Evolutionary conservation across 2,113 vertebrate species (phyloP), one percentile per base, ranked within the genome.

Genomic region (Hipposideros armiger): DNA sequence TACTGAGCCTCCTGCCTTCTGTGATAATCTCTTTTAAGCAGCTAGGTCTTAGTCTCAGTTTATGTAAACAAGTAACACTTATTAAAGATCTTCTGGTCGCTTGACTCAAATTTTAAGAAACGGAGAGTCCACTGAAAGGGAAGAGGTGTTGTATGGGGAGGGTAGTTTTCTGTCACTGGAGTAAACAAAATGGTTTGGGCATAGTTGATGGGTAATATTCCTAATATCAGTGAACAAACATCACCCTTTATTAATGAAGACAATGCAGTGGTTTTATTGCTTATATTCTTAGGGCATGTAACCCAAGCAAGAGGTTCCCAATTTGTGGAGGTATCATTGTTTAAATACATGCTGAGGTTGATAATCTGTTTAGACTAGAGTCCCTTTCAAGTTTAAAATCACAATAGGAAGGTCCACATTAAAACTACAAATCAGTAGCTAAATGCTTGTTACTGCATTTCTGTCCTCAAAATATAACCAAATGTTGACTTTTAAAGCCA

Each of bases 361-460:
- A 62, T 2, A 78, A 19, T 45, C 58, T 70, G 7, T 87, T 87
- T 70, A 30, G 20, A 70, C 17, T 58, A 13, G 45, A 6, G 16
- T 45, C 15, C 26, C 70, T 90, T 26, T 82, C 56, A 67, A 70
- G 28, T 87, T 95, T 66, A 82, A 94, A 92, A 81, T 70, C 20
- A 30, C 24, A 64, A 9, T 17, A 52, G 24, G 30, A 82, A 4
- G n/a, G 32, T 54, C 36, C 22, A 64, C 24, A 45, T 66, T 74
- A 89, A 92, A 96, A 80, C 28, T 76, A 47, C 4, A 69, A 14
- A 70, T 88, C 24, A 58, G 3, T 81, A 90, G 20, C 58, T 84
- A 91, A 91, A 81, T 90, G 26, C 11, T 20, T 87, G 17, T 64
- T 94, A 15, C 52, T 76, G 3, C 2, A 74, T 90, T 76, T 78